A percentile compares a stretch with the other conserved stretches of the same genome.
These are phyloP conservation scores for Ceuthmochares aereus DNA, from an alignment of 2,113 vertebrate genomes.

Conservation along the genomic window DNA sequence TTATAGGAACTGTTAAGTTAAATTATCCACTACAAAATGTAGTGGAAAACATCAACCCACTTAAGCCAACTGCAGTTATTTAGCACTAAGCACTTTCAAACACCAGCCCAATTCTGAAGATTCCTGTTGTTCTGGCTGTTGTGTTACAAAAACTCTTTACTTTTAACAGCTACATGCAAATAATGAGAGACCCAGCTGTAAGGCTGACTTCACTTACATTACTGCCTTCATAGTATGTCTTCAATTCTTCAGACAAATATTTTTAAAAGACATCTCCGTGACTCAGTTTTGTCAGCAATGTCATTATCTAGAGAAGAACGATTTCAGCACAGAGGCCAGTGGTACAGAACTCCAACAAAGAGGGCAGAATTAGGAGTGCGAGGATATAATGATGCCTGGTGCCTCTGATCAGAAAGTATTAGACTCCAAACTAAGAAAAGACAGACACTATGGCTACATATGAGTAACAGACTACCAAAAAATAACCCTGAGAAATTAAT, in stretches of 20 bases:
- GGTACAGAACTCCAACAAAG: not conserved
- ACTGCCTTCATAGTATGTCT: not conserved
- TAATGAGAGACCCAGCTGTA: not conserved
- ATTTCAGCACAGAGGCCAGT: not conserved
- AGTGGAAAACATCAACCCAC: not conserved
- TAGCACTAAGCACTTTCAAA: not conserved
- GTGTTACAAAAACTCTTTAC: not conserved
- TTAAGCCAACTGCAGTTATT: not conserved
- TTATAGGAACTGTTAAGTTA: not conserved
- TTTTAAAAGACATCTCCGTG: not conserved
- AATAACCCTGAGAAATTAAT: slow-evolving; percentile 28
- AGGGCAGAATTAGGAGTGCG: not conserved
- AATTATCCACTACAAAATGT: not conserved
- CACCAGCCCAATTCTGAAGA: not conserved
- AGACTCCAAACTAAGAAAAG: slow-evolving; percentile 22
- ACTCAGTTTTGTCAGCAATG: not conserved
- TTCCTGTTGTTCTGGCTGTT: not conserved
- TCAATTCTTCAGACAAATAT: not conserved
- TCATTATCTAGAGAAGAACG: not conserved
- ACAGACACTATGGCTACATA: not conserved
- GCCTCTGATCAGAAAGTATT: slow-evolving; percentile 8
- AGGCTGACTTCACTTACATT: not conserved
- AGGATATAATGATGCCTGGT: not conserved
- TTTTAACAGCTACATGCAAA: not conserved
- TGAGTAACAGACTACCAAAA: slow-evolving; percentile 19